Base-by-base conservation (phyloP, 2,888 invertebrate genomes). In the Nematopogon swammerdamellus region DNA sequence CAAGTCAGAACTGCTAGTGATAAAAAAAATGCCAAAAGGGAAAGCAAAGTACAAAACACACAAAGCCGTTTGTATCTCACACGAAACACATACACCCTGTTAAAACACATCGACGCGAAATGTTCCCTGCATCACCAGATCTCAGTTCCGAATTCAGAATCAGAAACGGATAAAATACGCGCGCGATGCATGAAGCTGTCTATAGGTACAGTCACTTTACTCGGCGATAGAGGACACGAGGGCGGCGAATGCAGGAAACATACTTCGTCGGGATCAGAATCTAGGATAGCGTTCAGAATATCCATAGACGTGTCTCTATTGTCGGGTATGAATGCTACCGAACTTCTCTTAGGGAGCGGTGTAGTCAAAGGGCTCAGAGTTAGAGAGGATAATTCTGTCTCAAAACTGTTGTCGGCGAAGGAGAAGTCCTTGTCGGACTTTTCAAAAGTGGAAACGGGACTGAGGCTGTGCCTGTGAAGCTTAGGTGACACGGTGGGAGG, bases 71-170 rank as follows among this genome's bases (percentile, higher is more conserved):
- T 36, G 29, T 8, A 46, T 17, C 10, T 25, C 16, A 46, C 18
- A 46, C 14, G 14, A 46, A 46, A 48, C 49, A 19, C 44, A 48
- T 48, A 51, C 19, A 48, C 45, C 48, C 44, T 47, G 46, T 46
- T 19, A 19, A 45, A 52, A 19, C 45, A 19, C 18, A 18, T 14
- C 3, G 6, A 19, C 19, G 11, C 45, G 49, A 50, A 43, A 49
- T 46, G 50, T 48, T 45, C 52, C n/a, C 8, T 14, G 14, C 46
- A 60, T 74, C 80, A 90, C 91, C 91, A 91, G 64, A 90, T 90
- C 77, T 91, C 90, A 50, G 89, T 89, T 54, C 84, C 84, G 58
- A 80, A 81, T 57, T 86, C 84, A 14, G 84, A 76, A 61, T 77
- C 79, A 51, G 82, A 75, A 54, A 85, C 81, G 51, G 85, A 84